Base-by-base conservation (phyloP, 2,113 vertebrate species). In the Athene cunicularia region DNA sequence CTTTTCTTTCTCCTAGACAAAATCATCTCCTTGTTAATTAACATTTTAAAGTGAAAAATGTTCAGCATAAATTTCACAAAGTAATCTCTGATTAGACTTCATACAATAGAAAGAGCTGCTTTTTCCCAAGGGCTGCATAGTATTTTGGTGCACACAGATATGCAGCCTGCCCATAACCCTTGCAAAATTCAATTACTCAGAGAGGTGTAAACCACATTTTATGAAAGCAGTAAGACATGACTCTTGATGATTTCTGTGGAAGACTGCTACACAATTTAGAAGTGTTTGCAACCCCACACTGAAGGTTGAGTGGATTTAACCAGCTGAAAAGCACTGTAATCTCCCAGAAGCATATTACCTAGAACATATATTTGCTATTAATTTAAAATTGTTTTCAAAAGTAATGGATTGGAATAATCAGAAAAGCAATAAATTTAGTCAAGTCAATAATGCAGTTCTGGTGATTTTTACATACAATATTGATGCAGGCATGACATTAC, bases 131-230 rank as follows among this genome's bases (percentile, higher is more conserved):
- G 71, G 39, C 62, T 30, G 9, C 33, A 27, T 11, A 56, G 88
- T 79, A 52, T 88, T 91, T 88, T 92, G 24, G 30, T 55, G 73
- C 52, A 71, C 71, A 91, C 73, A 81, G 86, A 94, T 93, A 88
- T 28, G 52, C 66, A 91, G 35, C 60, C 75, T 97, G 59, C 77
- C 72, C 56, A 86, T 92, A 97, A 94, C 47, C 67, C 56, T 76
- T 52, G 91, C 60, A 94, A 94, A 96, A 96, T 95, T 95, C 86
- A 95, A 92, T 97, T 97, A 92, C 89, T 90, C 91, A 91, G 92
- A 92, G 80, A 94, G 89, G 84, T 94, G 66, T 95, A 96, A 97
- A 94, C 86, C 35, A 88, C 74, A 63, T 94, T 97, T 97, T 95
- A 97, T 94, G 89, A 95, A 95, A 96, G 89, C 86, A 96, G 24